A percentile compares a stretch with the other conserved stretches of the same genome.
phyloP scores from a whole-genome alignment of 2,797 vertebrate species.

The Falco cherrug region DNA sequence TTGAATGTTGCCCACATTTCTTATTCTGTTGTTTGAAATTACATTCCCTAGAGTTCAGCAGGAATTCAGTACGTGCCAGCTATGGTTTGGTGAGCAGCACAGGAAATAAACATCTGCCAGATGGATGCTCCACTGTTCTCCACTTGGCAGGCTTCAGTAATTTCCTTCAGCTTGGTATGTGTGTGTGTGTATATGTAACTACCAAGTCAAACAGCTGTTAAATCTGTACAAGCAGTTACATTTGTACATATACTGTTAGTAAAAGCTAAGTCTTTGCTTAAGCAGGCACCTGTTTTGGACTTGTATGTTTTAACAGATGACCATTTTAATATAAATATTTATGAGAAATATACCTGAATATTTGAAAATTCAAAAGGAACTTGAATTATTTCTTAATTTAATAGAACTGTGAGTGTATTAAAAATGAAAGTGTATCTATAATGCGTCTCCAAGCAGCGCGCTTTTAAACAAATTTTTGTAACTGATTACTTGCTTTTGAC shows the following conservation, averaged over 20 bases:
- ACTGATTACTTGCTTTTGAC: background rate
- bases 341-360: slow-evolving; percentile 16
- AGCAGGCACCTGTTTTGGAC: background rate
- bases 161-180: background rate
- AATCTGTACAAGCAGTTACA: background rate
- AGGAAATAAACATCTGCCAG: slow-evolving; percentile 43
- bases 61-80: background rate
- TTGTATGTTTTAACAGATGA: slow-evolving; percentile 5
- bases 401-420: background rate
- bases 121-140: background rate
- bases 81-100: slow-evolving; percentile 5
- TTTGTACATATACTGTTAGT: background rate
- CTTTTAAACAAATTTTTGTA: background rate
- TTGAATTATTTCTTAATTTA: background rate
- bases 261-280: background rate
- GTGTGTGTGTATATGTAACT: background rate
- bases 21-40: background rate
- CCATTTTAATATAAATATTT: background rate
- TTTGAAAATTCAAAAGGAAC: background rate
- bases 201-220: background rate
- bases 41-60: background rate
- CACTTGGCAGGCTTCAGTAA: background rate
- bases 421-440: background rate
- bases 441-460: background rate
- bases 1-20: background rate